Evolutionary conservation across 1,140 invertebrate genomes (phyloP).

Genomic region (Macrobrachium rosenbergii): DNA sequence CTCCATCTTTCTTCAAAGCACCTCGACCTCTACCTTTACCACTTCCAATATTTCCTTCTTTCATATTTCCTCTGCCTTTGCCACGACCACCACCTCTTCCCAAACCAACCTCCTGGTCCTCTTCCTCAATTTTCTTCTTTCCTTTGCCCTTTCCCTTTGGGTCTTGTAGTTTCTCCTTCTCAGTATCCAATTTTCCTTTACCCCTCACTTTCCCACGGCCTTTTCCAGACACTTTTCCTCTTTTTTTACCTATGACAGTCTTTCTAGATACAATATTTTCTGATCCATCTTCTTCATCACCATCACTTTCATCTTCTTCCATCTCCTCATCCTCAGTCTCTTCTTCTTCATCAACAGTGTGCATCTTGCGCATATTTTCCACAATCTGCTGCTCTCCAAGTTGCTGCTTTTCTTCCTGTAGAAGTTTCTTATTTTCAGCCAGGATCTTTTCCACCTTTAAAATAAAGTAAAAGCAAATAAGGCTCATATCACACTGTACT

Average conservation of each 20-base stretch:
- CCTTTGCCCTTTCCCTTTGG: not conserved
- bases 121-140: not conserved
- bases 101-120: constrained; percentile 33
- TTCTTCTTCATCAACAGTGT: not conserved
- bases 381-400: not conserved
- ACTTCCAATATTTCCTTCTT: not conserved
- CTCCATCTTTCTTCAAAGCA: not conserved
- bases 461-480: not conserved
- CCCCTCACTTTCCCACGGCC: constrained; percentile 1
- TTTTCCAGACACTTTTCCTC: not conserved
- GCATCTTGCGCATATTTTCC: not conserved
- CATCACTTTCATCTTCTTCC: constrained; percentile 9
- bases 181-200: not conserved
- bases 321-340: constrained; percentile 10
- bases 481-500: not conserved
- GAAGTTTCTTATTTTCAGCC: constrained; percentile 69
- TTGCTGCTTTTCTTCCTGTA: constrained; percentile 67
- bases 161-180: not conserved
- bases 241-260: not conserved
- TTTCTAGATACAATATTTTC: not conserved
- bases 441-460: constrained; percentile 68
- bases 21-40: constrained; percentile 18
- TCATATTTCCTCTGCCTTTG: not conserved
- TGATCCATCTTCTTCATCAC: not conserved
- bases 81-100: not conserved